Conservation (phyloP, 2,113 vertebrate species). For the Apteryx mantelli region DNA sequence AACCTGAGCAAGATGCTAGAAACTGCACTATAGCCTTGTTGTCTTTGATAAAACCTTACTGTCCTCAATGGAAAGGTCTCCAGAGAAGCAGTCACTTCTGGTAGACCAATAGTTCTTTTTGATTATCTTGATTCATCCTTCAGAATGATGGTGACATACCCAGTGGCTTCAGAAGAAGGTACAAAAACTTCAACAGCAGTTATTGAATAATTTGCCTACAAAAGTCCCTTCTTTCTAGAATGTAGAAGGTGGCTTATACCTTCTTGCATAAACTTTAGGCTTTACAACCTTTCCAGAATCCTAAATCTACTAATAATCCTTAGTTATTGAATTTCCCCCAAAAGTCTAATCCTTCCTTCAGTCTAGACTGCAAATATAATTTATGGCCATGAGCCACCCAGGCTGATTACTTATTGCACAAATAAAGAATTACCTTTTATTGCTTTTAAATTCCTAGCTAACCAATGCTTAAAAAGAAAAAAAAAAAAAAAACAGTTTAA, state of each 20-base stretch:
- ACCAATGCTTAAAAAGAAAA: neutral
- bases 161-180: neutral
- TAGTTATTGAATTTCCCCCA: neutral
- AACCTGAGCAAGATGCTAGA: neutral
- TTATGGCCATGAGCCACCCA: neutral
- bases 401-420: neutral
- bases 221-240: neutral
- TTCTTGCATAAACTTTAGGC: neutral
- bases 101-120: neutral
- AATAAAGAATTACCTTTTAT: neutral
- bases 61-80: neutral
- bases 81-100: neutral
- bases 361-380: neutral
- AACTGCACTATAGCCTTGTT: neutral
- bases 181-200: neutral
- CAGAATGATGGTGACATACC: neutral
- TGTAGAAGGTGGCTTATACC: neutral
- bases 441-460: neutral
- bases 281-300: neutral
- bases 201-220: neutral
- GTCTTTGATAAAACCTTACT: neutral
- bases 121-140: neutral
- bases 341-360: neutral
- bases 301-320: neutral
- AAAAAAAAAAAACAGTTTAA: neutral